phyloP scores from a whole-genome alignment of 2,797 vertebrate species.

The Poeciliopsis infans region DNA sequence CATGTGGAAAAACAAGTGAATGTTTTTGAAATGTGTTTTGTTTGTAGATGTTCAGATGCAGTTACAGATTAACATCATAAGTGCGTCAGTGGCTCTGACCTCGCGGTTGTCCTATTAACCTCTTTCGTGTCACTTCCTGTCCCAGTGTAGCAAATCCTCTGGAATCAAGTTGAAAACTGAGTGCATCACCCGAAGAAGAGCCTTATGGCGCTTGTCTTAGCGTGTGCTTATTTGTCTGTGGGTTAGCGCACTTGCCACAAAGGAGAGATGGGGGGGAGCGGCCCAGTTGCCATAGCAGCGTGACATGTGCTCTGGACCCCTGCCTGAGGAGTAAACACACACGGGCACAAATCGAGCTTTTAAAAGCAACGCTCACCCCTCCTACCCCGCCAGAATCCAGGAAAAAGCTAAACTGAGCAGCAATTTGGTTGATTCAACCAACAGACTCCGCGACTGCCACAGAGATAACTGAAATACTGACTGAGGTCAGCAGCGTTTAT shows the following conservation, averaged over 20 bases:
- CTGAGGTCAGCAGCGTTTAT: constrained; percentile 30
- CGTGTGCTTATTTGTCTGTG: constrained; percentile 27
- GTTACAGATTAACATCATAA: not conserved
- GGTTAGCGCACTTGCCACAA: constrained; percentile 53
- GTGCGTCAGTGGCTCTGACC: not conserved
- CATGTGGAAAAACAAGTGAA: not conserved
- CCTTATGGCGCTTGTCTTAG: constrained; percentile 25
- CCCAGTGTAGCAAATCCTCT: constrained; percentile 10
- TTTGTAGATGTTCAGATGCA: not conserved
- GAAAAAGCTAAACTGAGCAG: constrained; percentile 14
- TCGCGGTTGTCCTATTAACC: not conserved
- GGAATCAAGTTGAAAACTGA: constrained; percentile 54
- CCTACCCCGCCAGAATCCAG: constrained; percentile 11
- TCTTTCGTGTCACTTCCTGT: not conserved
- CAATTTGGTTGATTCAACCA: constrained; percentile 22
- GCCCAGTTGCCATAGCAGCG: constrained; percentile 76
- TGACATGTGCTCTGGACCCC: constrained; percentile 69
- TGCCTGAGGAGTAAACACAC: constrained; percentile 52
- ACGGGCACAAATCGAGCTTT: constrained; percentile 28
- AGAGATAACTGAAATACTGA: constrained; percentile 24
- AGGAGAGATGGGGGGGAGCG: constrained; percentile 66
- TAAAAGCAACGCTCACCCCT: constrained; percentile 30
- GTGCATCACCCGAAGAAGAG: constrained; percentile 32
- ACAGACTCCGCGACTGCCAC: constrained; percentile 4
- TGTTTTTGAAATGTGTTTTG: not conserved